Conservation (phyloP, 1,140 invertebrate species). For the Dysdera silvatica region DNA sequence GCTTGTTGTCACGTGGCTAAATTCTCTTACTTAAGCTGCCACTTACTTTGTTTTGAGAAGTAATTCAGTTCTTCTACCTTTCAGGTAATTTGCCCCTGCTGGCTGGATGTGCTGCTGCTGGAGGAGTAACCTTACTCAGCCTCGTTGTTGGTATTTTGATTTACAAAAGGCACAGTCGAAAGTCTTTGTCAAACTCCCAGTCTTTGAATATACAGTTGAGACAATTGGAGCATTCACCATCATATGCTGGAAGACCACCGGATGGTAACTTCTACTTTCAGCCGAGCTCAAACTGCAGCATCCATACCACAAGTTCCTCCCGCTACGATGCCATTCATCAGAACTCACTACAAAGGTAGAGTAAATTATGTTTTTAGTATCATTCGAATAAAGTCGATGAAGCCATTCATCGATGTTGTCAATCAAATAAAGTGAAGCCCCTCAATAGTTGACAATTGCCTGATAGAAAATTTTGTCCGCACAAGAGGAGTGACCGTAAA, state of each 20-base stretch:
- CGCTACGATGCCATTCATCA: conserved; percentile 11
- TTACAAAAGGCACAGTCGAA: conserved; percentile 5
- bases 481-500: no score
- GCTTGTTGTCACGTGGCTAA: no score
- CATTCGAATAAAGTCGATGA: no score
- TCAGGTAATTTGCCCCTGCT: conserved; percentile 31
- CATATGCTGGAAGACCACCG: conserved; percentile 15
- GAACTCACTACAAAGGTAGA: background rate
- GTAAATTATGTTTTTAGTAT: no score
- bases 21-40: no score
- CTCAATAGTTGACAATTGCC: no score
- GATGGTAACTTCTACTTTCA: background rate
- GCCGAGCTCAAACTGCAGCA: background rate
- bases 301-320: background rate
- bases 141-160: conserved; percentile 23
- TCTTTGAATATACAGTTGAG: conserved; percentile 30
- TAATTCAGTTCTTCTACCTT: background rate
- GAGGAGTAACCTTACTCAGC: conserved; percentile 20
- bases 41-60: no score
- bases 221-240: conserved; percentile 33
- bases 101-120: conserved; percentile 30
- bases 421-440: no score
- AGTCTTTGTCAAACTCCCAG: conserved; percentile 19
- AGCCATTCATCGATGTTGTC: no score
- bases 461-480: no score